Evolutionary conservation across 2,113 vertebrate genomes (phyloP), one percentile per base, ranked within the genome.

Genomic region (Okapia johnstoni): DNA sequence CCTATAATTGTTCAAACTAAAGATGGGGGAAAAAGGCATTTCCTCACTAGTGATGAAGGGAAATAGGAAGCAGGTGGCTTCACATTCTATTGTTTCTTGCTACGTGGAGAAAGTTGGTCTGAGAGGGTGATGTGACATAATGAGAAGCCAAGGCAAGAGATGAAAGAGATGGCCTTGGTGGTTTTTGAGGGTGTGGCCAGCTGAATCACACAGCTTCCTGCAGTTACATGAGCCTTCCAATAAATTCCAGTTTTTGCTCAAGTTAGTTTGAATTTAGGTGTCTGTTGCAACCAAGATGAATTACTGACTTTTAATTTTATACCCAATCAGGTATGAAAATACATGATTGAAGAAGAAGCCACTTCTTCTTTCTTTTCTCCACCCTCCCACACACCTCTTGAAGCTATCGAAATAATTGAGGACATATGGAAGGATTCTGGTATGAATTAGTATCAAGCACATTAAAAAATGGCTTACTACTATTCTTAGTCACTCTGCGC

Each of bases 21-120:
- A 77, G 48, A 94, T 88, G 85, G 33, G 57, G 50, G 17, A 25
- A 60, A 40, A 63, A 80, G 70, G 63, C 55, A 81, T 96, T 94
- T 97, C 94, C 95, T 95, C 77, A 60, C 30, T 85, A 81, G 40
- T 79, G 88, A 70, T 88, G n/a, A 77, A 77, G 50, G 91, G 66
- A 93, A 95, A 93, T 85, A 94, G 96, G 95, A 97, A 95, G 85
- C 97, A 98, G 93, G 88, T 96, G 91, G 88, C 73, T 97, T 90
- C 88, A 61, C 13, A 14, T 77, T 66, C 83, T 77, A 52, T 93
- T 91, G 90, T 93, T 70, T 15, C 58, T 85, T 88, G 73, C 33
- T 57, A 46, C 1, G 0, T 76, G 43, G 66, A 90, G 93, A 88
- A 94, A 90, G 46, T 61, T 91, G 81, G 55, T 76, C 7, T 13